phyloP scores from a whole-genome alignment of 2,113 vertebrate genomes.

The Aldabrachelys gigantea region DNA sequence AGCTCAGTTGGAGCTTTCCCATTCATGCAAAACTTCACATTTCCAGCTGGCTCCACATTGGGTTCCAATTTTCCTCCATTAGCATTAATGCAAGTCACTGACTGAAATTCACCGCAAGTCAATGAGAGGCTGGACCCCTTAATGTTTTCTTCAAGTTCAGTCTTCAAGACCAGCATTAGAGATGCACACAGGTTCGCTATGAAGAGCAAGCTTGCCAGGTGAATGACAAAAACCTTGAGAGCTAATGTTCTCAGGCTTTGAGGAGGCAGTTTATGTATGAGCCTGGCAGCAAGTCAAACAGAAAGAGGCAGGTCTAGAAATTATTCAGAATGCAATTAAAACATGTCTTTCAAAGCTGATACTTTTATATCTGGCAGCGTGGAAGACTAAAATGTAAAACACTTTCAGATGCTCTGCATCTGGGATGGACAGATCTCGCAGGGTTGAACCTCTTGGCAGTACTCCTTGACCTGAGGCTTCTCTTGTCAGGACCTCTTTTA shows the following conservation, averaged over 20 bases:
- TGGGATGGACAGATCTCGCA: accelerated
- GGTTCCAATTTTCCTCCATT: neutral
- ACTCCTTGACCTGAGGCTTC: neutral
- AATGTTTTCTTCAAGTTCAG: neutral
- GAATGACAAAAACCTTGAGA: slow-evolving; percentile 7
- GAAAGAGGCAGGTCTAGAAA: neutral
- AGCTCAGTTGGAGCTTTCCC: neutral
- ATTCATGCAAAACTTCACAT: neutral
- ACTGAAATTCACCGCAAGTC: neutral
- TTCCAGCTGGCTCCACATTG: neutral
- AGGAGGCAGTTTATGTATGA: neutral
- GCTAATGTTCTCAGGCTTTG: neutral
- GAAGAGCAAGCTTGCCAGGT: neutral
- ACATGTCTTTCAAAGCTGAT: neutral
- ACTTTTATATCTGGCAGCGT: neutral
- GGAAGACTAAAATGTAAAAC: accelerated
- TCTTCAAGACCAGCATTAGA: neutral
- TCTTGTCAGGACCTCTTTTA: neutral
- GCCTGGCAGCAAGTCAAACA: slow-evolving; percentile 27
- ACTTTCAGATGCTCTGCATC: neutral
- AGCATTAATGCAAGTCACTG: neutral
- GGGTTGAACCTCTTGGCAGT: neutral
- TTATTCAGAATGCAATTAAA: slow-evolving; percentile 32
- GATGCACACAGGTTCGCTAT: neutral
- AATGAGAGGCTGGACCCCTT: accelerated